phyloP scores from a whole-genome alignment of 1,140 invertebrate genomes.

The Atta cephalotes region DNA sequence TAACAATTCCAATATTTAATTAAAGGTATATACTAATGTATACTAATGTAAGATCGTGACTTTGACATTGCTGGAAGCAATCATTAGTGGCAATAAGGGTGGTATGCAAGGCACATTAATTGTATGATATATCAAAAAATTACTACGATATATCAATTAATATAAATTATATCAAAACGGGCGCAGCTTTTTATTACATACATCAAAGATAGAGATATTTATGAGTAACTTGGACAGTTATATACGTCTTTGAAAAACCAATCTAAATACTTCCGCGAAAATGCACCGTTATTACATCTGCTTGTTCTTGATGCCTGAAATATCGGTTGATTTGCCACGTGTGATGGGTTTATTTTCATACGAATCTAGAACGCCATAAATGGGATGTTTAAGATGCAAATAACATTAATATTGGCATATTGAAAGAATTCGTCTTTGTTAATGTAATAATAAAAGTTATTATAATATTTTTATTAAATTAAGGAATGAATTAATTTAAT shows the following conservation, averaged over 20 bases:
- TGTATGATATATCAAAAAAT: background rate
- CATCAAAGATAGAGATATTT: background rate
- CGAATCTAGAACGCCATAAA: background rate
- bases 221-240: background rate
- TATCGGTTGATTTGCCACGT: background rate
- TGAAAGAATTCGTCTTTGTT: background rate
- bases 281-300: background rate
- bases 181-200: background rate
- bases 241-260: background rate
- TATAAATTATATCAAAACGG: background rate
- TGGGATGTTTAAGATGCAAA: background rate
- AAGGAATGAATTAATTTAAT: background rate
- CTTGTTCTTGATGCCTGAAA: background rate
- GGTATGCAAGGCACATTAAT: background rate
- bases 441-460: background rate
- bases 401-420: background rate
- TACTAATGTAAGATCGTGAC: background rate
- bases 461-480: constrained; percentile 16
- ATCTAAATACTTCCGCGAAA: background rate
- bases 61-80: background rate
- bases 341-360: background rate
- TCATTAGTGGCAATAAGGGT: background rate
- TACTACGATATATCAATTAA: too few relatives aligned
- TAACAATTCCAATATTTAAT: background rate
- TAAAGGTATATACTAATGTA: too few relatives aligned